Conservation (phyloP, 2,797 vertebrate genomes). For the Clarias pachynema region DNA sequence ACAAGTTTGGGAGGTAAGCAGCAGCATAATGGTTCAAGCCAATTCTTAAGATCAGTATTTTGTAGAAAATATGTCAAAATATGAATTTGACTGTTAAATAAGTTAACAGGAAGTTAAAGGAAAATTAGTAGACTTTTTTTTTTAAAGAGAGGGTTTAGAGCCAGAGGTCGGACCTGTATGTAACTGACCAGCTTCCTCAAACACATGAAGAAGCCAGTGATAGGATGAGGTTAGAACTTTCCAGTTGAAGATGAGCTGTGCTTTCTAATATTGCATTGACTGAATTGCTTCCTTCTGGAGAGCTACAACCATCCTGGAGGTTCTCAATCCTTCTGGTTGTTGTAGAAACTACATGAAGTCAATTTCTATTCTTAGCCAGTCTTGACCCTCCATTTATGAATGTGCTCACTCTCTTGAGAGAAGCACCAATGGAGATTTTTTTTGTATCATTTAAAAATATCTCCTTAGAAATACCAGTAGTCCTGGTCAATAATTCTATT, state of each 20-base stretch:
- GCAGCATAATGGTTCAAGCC: slow-evolving; percentile 90
- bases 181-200: slow-evolving; percentile 87
- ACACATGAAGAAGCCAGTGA: slow-evolving; percentile 72
- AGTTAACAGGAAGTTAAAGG: slow-evolving; percentile 65
- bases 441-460: slow-evolving; percentile 22
- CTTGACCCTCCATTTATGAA: slow-evolving; percentile 11
- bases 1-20: slow-evolving; percentile 82
- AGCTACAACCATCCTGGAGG: slow-evolving; percentile 58
- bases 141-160: slow-evolving; percentile 72
- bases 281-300: slow-evolving; percentile 60
- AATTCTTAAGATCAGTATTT: slow-evolving; percentile 64
- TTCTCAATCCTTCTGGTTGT: slow-evolving; percentile 60
- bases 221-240: slow-evolving; percentile 56
- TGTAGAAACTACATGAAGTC: slow-evolving; percentile 51
- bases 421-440: slow-evolving; percentile 37
- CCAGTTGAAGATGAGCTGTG: slow-evolving; percentile 19
- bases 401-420: slow-evolving; percentile 37
- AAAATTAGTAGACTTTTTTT: slow-evolving; percentile 57
- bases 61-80: slow-evolving; percentile 71
- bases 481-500: slow-evolving; percentile 53
- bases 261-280: slow-evolving; percentile 52
- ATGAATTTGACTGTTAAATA: slow-evolving; percentile 77
- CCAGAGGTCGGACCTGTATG: slow-evolving; percentile 82
- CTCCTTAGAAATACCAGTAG: slow-evolving; percentile 51
- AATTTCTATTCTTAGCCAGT: slow-evolving; percentile 33